phyloP scores from a whole-genome alignment of 2,888 invertebrate species.

The Sipha maydis region DNA sequence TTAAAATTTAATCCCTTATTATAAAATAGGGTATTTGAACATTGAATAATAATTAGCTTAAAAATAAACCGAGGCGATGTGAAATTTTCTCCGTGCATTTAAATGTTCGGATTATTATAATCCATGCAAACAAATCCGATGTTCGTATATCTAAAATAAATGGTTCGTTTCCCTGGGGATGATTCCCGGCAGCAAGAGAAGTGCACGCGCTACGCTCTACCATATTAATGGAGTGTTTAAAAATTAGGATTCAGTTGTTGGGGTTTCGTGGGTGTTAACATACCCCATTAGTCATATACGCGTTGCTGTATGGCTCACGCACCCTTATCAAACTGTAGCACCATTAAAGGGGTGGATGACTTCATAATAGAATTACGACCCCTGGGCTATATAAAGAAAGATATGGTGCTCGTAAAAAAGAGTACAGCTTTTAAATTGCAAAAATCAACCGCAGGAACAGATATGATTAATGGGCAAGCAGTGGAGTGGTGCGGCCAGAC shows the following conservation, averaged over 20 bases:
- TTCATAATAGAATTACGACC: conserved; percentile 60
- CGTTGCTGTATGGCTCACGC: not conserved
- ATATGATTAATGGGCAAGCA: not conserved
- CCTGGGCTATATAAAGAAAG: conserved; percentile 41
- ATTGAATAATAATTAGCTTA: not conserved
- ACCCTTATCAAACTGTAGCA: conserved; percentile 41
- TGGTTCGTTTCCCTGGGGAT: conserved; percentile 49
- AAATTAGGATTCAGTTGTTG: conserved; percentile 59
- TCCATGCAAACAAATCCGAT: conserved; percentile 37
- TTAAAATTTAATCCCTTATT: too few species aligned
- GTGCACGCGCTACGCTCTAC: not conserved
- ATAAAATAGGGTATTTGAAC: not conserved
- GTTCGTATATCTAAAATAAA: conserved; percentile 16
- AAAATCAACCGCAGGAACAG: conserved; percentile 15
- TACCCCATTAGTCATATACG: conserved; percentile 59
- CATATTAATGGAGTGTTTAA: conserved; percentile 61
- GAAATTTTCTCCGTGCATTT: not conserved
- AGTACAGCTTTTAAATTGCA: conserved; percentile 48
- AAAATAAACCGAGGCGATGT: not conserved
- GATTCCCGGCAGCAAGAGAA: conserved; percentile 30
- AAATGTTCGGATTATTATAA: conserved; percentile 18
- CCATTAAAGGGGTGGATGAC: conserved; percentile 42
- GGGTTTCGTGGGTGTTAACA: conserved; percentile 61
- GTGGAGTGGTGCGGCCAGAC: not conserved
- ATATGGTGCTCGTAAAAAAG: conserved; percentile 55